Percentiles rank a stretch among this genome's conserved stretches.
phyloP scores from a whole-genome alignment of 1,140 invertebrate species.

The Zaprionus capensis region DNA sequence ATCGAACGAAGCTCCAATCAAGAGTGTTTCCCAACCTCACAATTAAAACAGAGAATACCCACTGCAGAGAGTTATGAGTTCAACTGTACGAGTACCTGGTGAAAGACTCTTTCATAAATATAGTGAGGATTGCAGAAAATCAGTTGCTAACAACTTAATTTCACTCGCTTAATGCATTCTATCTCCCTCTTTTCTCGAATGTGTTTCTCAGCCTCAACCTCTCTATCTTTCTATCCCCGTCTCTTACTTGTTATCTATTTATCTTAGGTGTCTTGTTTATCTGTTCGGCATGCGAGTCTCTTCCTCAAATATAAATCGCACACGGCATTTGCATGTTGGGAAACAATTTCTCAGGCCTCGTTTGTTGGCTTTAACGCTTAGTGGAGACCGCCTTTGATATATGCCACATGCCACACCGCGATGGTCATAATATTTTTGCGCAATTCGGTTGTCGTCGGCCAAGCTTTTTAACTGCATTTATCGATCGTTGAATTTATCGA shows the following conservation, averaged over 20 bases:
- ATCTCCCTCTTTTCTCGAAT: conserved; percentile 65
- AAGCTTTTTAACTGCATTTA: conserved; percentile 62
- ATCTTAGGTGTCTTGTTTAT: conserved; percentile 57
- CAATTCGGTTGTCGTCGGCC: conserved; percentile 78
- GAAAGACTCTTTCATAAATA: neutral
- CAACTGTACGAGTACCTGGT: neutral
- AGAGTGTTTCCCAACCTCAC: conserved; percentile 13
- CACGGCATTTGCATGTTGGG: conserved; percentile 79
- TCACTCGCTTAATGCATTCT: conserved; percentile 59
- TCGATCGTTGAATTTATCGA: conserved; percentile 73
- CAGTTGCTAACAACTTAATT: conserved; percentile 69
- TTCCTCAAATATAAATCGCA: conserved; percentile 72
- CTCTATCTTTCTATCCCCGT: conserved; percentile 27
- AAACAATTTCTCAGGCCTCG: conserved; percentile 77
- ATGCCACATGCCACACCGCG: conserved; percentile 72
- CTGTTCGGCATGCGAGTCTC: conserved; percentile 69
- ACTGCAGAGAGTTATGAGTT: neutral
- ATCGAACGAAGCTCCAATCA: conserved; percentile 37
- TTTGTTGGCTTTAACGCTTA: conserved; percentile 54
- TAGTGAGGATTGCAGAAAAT: conserved; percentile 58
- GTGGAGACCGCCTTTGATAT: conserved; percentile 70
- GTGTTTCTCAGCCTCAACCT: conserved; percentile 57
- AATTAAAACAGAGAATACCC: conserved; percentile 52
- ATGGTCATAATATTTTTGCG: conserved; percentile 82
- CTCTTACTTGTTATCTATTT: conserved; percentile 28